phyloP scores from a whole-genome alignment of 2,888 invertebrate species.

The Amblyteles armatorius region DNA sequence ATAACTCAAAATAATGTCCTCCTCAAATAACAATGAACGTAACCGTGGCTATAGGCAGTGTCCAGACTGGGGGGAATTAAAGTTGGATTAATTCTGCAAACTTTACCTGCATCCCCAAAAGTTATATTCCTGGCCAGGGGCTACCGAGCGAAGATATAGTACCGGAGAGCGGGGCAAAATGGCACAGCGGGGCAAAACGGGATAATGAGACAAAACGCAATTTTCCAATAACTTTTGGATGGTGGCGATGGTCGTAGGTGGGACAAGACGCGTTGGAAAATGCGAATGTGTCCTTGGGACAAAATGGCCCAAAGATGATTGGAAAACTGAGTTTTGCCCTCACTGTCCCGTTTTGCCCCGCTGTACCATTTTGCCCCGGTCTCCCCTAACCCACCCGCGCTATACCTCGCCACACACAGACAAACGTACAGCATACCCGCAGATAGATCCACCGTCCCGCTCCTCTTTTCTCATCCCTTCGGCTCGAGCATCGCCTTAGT shows the following conservation, averaged over 20 bases:
- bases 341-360: no score
- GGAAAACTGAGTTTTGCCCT: no score
- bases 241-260: no score
- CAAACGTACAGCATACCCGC: neutral
- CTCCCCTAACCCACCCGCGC: slow-evolving; percentile 4
- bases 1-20: neutral
- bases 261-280: no score
- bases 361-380: no score
- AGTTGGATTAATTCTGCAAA: slow-evolving; percentile 50
- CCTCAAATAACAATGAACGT: neutral
- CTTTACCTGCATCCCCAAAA: slow-evolving; percentile 42
- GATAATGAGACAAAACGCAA: no score
- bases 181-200: no score
- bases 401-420: slow-evolving; percentile 36
- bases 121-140: slow-evolving; percentile 43
- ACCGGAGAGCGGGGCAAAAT: no score
- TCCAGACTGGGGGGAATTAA: slow-evolving; percentile 25
- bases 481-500: slow-evolving; percentile 25
- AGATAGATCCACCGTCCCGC: neutral
- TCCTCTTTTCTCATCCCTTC: slow-evolving; percentile 3
- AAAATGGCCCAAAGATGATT: no score
- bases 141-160: slow-evolving; percentile 21
- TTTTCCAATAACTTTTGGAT: no score
- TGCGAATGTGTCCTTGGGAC: no score
- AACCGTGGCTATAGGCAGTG: neutral